Percentiles rank a stretch among this genome's conserved stretches.
Evolutionary conservation across 2,113 vertebrate genomes (phyloP).

Genomic region (Natator depressus): DNA sequence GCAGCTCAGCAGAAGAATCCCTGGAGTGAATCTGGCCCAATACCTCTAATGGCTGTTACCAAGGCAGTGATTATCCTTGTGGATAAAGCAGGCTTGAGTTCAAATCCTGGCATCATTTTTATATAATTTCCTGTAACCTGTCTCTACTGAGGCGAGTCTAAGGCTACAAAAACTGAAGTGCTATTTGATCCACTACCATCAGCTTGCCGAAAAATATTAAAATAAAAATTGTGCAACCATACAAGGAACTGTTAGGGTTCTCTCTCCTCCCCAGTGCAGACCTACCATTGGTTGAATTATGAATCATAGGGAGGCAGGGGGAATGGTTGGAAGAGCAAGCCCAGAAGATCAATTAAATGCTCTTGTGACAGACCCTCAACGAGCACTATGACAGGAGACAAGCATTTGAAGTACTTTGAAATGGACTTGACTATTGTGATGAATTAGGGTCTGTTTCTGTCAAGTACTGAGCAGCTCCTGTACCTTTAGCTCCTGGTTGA

Average conservation of each 20-base stretch:
- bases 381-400: neutral
- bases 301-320: neutral
- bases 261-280: no score
- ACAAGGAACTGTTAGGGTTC: no score
- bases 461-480: neutral
- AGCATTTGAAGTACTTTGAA: neutral
- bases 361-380: neutral
- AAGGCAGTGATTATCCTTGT: neutral
- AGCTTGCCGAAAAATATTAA: no score
- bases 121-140: neutral
- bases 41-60: neutral
- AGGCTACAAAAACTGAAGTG: neutral
- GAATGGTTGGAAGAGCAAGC: neutral
- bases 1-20: no score
- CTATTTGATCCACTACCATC: no score
- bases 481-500: neutral
- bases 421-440: neutral
- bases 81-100: neutral
- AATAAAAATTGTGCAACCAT: no score
- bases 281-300: no score
- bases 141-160: neutral
- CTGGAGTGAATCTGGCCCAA: neutral
- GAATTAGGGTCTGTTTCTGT: neutral
- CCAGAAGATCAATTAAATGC: neutral
- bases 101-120: neutral